Conservation (phyloP, 2,888 invertebrate species). For the Labia minor region DNA sequence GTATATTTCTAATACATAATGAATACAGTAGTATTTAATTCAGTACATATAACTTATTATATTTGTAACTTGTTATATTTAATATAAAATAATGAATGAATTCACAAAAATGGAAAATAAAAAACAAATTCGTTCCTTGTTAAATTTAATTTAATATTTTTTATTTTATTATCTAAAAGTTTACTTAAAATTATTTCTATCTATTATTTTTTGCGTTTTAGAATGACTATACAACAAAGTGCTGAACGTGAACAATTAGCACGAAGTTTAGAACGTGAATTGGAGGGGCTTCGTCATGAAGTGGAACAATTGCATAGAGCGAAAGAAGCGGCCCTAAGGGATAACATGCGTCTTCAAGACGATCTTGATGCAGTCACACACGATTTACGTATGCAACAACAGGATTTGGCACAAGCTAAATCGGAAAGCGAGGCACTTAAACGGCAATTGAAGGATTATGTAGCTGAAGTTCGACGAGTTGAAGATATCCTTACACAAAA, state of each 20-base stretch:
- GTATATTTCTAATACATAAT: no score
- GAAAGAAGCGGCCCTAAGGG: constrained; percentile 48
- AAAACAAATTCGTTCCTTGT: no score
- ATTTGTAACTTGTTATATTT: no score
- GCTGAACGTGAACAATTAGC: constrained; percentile 42
- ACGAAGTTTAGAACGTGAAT: constrained; percentile 43
- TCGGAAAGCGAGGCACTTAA: constrained; percentile 63
- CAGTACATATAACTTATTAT: no score
- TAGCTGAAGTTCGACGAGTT: constrained; percentile 65
- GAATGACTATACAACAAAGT: constrained; percentile 30
- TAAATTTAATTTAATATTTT: no score
- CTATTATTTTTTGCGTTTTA: no score
- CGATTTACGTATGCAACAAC: constrained; percentile 49
- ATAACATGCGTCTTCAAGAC: constrained; percentile 63
- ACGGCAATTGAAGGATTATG: constrained; percentile 68
- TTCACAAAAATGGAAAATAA: no score
- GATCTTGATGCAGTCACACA: constrained; percentile 54
- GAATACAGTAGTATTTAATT: no score
- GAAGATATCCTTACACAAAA: constrained; percentile 64
- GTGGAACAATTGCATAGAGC: constrained; percentile 44
- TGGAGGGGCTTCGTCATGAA: constrained; percentile 48
- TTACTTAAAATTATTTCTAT: no score
- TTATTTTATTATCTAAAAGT: no score
- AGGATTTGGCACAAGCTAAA: constrained; percentile 55
- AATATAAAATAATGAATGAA: no score